phyloP scores from a whole-genome alignment of 2,888 invertebrate genomes.

The Drosophila setosimentum region DNA sequence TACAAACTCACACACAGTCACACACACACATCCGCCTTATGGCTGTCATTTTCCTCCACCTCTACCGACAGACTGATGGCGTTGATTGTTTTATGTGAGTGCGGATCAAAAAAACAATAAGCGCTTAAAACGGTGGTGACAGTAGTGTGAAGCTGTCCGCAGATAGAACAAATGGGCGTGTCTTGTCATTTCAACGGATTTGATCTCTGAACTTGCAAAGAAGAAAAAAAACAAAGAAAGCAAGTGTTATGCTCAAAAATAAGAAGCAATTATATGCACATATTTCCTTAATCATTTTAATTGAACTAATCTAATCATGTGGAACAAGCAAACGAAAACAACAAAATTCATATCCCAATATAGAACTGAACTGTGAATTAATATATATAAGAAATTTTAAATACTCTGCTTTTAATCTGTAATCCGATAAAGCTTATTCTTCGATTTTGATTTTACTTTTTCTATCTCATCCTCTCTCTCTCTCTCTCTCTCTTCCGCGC shows the following conservation, averaged over 20 bases:
- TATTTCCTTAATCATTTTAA: slow-evolving; percentile 54
- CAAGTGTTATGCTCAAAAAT: slow-evolving; percentile 17
- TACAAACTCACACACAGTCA: slow-evolving; percentile 21
- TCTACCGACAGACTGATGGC: slow-evolving; percentile 14
- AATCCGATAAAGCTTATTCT: slow-evolving; percentile 33
- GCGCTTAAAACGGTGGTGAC: slow-evolving; percentile 3
- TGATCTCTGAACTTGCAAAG: slow-evolving; percentile 66
- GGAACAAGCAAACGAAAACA: slow-evolving; percentile 12
- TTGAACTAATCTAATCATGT: slow-evolving; percentile 68
- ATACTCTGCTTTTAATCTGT: slow-evolving; percentile 37
- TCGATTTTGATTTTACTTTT: slow-evolving; percentile 23
- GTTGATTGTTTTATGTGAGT: slow-evolving; percentile 67
- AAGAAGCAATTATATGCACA: slow-evolving; percentile 12
- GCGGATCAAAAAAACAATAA: slow-evolving; percentile 54
- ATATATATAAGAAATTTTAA: slow-evolving; percentile 11
- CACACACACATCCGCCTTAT: slow-evolving; percentile 13
- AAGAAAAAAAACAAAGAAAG: slow-evolving; percentile 5
- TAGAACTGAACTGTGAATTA: slow-evolving; percentile 19
- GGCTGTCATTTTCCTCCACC: slow-evolving; percentile 21
- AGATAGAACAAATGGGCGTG: slow-evolving; percentile 44
- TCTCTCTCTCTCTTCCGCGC: background rate
- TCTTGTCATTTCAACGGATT: slow-evolving; percentile 55
- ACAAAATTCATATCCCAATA: slow-evolving; percentile 20
- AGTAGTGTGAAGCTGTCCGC: background rate
- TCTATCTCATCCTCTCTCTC: background rate